Base-by-base conservation (phyloP, 64 coral and sea anemone genomes). In the Stichodactyla helianthus region DNA sequence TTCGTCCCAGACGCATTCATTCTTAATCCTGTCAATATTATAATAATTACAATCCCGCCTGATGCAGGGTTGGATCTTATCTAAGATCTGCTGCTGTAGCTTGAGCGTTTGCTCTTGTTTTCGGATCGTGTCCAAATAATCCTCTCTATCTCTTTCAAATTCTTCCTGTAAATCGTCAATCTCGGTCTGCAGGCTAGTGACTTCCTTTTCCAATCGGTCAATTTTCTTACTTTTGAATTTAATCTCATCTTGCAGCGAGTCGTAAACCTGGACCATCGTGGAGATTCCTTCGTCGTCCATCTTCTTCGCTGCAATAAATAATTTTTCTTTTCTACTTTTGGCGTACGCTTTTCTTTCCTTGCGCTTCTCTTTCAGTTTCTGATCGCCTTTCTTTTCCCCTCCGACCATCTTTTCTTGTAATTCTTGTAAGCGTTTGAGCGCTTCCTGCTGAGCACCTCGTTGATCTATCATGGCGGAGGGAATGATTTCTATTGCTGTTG, bases 11-110 rank as follows among this genome's bases (percentile, higher is more conserved):
- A 22, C 71, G 54, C 93, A 92, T 26, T 98, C 96, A 0, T 83
- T 50, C 60, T 86, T 92, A 26, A 98, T 79, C 67, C 79, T 92
- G 51, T 98, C 96, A 27, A 98, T 87, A 77, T 98, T 98, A 31
- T 92, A 94, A 60, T 98, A 98, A 82, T 98, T 98, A 85, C 96
- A 98, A 71, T 98, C 96, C 11, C 96, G 89, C 1, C 93, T 93
- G 57, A 98, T 95, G n/a, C 93, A 98, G 10, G 96, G 96, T 82
- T 98, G 93, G 5, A 98, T 94, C 68, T 95, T 94, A 79, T 98
- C 93, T 28, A 98, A 63, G 20, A 98, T 79, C 52, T 95, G 93
- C 26, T 98, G 93, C 52, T 98, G 96, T 20, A 98, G 82, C 64
- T 92, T 92, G 1, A 98, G 79, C 81, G 67, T 88, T 50, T 91